Percentiles rank a stretch among this genome's conserved stretches.
These are phyloP conservation scores for Tympanoctomys barrerae DNA, from an alignment of 2,797 vertebrate genomes.

Conservation along the genomic window DNA sequence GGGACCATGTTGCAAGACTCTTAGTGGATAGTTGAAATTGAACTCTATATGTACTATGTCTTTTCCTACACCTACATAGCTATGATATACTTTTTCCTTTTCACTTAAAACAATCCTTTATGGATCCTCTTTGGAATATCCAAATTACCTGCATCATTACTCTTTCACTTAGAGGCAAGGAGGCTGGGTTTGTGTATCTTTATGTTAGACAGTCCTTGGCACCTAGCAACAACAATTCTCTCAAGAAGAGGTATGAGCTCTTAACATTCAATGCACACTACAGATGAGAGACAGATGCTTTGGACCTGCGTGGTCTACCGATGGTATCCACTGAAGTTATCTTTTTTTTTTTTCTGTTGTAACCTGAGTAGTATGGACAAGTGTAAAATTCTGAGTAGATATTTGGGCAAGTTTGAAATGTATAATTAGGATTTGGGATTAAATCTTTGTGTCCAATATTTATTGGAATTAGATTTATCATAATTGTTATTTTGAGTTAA, in stretches of 20 bases:
- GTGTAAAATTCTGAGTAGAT: not conserved
- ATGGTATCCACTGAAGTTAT: no score
- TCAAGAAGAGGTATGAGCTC: not conserved
- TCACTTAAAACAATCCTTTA: not conserved
- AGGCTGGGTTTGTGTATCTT: not conserved
- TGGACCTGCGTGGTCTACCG: not conserved
- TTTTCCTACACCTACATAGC: not conserved
- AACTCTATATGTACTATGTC: not conserved
- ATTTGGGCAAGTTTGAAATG: not conserved
- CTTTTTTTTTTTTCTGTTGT: not conserved
- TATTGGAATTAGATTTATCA: not conserved
- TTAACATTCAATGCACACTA: not conserved
- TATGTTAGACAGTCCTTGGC: not conserved
- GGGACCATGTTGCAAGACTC: not conserved
- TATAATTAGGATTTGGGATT: not conserved
- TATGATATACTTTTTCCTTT: not conserved
- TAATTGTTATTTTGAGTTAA: conserved; percentile 31
- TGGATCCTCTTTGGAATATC: not conserved
- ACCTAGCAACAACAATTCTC: not conserved
- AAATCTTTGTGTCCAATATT: not conserved
- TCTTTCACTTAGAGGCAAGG: not conserved
- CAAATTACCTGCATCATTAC: not conserved
- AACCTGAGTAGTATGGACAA: not conserved
- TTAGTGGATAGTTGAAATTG: not conserved
- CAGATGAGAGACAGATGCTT: not conserved